These are phyloP conservation scores for Pteropus rufus DNA, from an alignment of 2,797 vertebrate genomes.

Conservation along the genomic window DNA sequence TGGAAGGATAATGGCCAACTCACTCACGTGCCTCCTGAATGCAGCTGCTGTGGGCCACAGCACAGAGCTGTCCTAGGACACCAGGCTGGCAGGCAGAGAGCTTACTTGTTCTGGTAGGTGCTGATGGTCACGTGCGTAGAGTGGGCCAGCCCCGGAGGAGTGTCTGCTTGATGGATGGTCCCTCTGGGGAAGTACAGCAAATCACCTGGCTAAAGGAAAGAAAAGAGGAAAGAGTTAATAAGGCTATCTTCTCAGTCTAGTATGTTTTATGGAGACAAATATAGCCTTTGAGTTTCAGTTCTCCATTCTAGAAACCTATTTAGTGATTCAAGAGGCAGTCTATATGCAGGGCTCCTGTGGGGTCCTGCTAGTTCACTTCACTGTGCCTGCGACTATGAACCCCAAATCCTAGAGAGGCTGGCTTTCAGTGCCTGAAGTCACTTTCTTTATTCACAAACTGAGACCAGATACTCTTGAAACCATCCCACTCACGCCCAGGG, in stretches of 20 bases:
- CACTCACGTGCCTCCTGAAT: neutral
- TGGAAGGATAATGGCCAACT: neutral
- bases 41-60: neutral
- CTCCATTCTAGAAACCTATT: neutral
- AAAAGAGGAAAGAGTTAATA: neutral
- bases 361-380: neutral
- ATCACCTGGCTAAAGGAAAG: conserved; percentile 87
- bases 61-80: fast-evolving
- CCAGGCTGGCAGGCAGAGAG: fast-evolving
- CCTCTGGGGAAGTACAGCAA: conserved; percentile 95
- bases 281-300: neutral
- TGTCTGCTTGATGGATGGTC: conserved; percentile 93
- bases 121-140: conserved; percentile 95
- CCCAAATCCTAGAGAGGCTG: neutral
- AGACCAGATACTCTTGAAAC: neutral
- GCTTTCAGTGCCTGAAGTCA: neutral
- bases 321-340: neutral
- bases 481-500: neutral
- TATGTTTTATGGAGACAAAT: neutral
- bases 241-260: neutral
- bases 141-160: conserved; percentile 85
- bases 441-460: neutral
- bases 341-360: neutral
- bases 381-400: neutral
- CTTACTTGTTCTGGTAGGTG: conserved; percentile 94